A percentile compares a stretch with the other conserved stretches of the same genome.
phyloP scores from a whole-genome alignment of 2,888 invertebrate genomes.

The Patella pellucida region DNA sequence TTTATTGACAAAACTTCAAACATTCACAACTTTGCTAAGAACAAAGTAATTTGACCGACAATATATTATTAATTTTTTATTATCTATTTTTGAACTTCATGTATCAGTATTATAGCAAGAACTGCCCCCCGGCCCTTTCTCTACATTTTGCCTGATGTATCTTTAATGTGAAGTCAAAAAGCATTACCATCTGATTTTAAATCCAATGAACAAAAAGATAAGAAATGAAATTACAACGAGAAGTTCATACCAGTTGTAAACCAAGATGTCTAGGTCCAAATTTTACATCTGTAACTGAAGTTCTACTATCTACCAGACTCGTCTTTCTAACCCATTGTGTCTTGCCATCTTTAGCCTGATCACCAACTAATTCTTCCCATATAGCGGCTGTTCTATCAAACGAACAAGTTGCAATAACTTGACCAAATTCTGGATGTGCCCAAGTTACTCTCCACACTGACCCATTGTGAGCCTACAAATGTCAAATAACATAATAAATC shows the following conservation, averaged over 20 bases:
- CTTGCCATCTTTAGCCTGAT: slow-evolving; percentile 42
- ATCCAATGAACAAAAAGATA: no score
- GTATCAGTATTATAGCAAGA: no score
- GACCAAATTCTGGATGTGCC: slow-evolving; percentile 99
- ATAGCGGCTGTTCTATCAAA: slow-evolving; percentile 97
- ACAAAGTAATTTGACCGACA: no score
- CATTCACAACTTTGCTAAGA: no score
- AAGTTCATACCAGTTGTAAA: slow-evolving; percentile 77
- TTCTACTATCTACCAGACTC: slow-evolving; percentile 94
- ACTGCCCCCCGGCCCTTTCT: no score
- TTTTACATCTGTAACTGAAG: slow-evolving; percentile 97
- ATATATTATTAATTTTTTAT: no score
- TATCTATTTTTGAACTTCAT: no score
- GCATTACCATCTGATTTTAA: no score
- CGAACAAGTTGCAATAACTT: slow-evolving; percentile 98
- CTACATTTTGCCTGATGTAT: no score
- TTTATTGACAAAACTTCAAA: no score
- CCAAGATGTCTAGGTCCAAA: slow-evolving; percentile 97
- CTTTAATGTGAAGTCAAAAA: no score
- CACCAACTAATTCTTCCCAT: slow-evolving; percentile 88
- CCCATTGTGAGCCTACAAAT: slow-evolving; percentile 85
- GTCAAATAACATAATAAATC: slow-evolving; percentile 13
- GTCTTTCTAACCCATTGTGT: slow-evolving; percentile 88
- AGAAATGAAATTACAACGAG: no score
- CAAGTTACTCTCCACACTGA: slow-evolving; percentile 97